Evolutionary conservation across 2,797 vertebrate species (phyloP), one percentile per base, ranked within the genome.

Genomic region (Alauda arvensis): DNA sequence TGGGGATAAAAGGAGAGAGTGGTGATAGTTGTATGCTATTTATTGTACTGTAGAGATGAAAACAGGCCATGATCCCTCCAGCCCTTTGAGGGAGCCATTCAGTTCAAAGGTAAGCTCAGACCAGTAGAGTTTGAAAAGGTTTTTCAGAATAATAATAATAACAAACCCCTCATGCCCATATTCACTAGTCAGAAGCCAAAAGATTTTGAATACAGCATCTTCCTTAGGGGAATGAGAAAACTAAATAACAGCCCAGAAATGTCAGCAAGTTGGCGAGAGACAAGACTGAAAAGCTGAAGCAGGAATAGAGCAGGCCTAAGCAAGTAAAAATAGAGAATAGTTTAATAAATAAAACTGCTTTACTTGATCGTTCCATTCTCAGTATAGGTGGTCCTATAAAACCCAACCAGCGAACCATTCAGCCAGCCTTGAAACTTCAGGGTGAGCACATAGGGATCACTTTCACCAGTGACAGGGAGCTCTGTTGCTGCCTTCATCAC

Each of bases 331-430:
- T 39, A 87, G 52, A 84, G 40, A 89, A 91, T 69, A 53, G 31
- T 62, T 79, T 77, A 65, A 81, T 68, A 78, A 81, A 87, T 80
- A 77, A 88, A 94, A 80, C n/a, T 48, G 46, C 45, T 89, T 98
- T 98, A 99, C 99, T 97, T 99, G 90, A 55, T 94, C 18, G 65
- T 4, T 29, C 95, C 97, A 0, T 94, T 40, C 85, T 99, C 99
- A 9, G 52, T 89, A 93, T 99, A 99, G 23, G 98, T 97, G 51
- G 99, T 99, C 72, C 96, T 97, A 85, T 99, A 99, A 94, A 99
- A 99, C 6, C 99, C 99, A 93, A 99, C 99, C 49, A 99, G 96
- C 3, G 99, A 99, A 78, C 98, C 98, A 5, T 98, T 98, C 63
- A 99, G 97, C 97, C 96, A 97, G 77, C 98, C 99, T 55, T 98